A percentile compares a stretch with the other conserved stretches of the same genome.
phyloP scores from a whole-genome alignment of 2,113 vertebrate genomes.

The Lagenorhynchus albirostris region DNA sequence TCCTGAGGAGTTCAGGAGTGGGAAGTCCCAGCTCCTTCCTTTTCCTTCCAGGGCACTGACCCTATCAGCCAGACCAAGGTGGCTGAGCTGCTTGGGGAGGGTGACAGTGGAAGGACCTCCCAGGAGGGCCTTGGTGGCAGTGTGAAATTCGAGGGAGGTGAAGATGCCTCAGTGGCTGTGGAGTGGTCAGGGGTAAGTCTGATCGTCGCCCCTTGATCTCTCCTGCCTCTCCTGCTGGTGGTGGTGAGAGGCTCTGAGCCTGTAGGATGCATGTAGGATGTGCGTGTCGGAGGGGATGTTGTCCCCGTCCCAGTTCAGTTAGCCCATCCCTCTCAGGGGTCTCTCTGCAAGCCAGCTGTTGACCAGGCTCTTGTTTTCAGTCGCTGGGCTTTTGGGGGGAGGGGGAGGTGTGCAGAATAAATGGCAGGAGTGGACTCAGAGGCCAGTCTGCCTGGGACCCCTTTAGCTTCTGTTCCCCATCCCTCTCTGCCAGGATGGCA shows the following conservation, averaged over 20 bases:
- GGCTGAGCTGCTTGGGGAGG: conserved; percentile 96
- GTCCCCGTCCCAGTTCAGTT: not conserved
- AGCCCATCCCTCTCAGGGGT: not conserved
- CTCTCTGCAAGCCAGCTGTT: not conserved
- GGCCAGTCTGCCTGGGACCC: not conserved
- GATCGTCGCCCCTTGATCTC: conserved; percentile 31
- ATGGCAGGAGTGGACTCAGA: not conserved
- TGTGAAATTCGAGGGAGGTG: conserved; percentile 96
- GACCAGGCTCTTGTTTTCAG: not conserved
- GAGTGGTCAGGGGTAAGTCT: conserved; percentile 99
- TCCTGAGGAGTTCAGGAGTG: not conserved
- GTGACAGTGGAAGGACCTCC: conserved; percentile 86
- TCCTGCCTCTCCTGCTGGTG: not conserved
- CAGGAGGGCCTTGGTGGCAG: conserved; percentile 87
- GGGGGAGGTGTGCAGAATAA: not conserved
- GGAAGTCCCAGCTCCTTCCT: not conserved
- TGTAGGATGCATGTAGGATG: not conserved
- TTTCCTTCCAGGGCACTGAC: conserved; percentile 90
- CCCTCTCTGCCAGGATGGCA: conserved; percentile 89
- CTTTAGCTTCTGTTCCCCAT: not conserved
- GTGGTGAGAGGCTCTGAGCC: not conserved
- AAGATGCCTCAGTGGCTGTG: conserved; percentile 98
- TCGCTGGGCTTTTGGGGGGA: not conserved
- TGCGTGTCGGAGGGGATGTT: not conserved
- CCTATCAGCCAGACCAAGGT: conserved; percentile 95